These are phyloP conservation scores for Amiota mariae DNA, from an alignment of 2,888 invertebrate species.

Conservation along the genomic window DNA sequence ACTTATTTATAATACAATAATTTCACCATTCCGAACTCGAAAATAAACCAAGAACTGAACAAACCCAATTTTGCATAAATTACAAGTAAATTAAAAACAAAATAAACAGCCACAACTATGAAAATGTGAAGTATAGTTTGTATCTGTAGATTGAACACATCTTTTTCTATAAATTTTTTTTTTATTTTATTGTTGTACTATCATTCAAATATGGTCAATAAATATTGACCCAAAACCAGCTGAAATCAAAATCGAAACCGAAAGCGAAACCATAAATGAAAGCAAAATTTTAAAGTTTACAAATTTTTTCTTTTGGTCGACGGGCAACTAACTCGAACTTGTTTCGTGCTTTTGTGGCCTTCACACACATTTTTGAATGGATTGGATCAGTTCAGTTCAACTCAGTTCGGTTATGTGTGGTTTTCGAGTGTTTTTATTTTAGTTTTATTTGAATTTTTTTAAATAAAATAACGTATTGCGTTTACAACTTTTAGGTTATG, in stretches of 20 bases:
- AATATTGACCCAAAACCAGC: constrained; percentile 3
- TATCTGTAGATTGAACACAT: too few relatives aligned
- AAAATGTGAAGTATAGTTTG: not conserved
- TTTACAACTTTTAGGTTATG: constrained; percentile 32
- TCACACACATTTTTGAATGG: constrained; percentile 62
- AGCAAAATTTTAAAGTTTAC: constrained; percentile 27
- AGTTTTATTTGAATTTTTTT: not conserved
- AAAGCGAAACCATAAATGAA: constrained; percentile 3
- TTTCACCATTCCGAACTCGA: not conserved
- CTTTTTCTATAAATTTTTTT: too few relatives aligned
- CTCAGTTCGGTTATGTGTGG: constrained; percentile 26
- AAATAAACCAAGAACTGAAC: not conserved
- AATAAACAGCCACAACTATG: not conserved
- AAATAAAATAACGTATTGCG: not conserved
- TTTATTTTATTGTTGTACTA: too few relatives aligned
- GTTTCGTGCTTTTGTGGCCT: constrained; percentile 64
- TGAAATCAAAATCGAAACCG: not conserved
- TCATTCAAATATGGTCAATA: not conserved
- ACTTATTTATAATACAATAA: not conserved
- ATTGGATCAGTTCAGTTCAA: constrained; percentile 33
- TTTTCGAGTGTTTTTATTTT: not conserved
- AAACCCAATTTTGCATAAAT: constrained; percentile 20
- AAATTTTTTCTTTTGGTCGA: constrained; percentile 55
- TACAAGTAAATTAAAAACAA: not conserved
- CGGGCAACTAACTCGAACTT: constrained; percentile 44